Conservation (phyloP, 2,888 invertebrate genomes). For the Reticulitermes lucifugus region DNA sequence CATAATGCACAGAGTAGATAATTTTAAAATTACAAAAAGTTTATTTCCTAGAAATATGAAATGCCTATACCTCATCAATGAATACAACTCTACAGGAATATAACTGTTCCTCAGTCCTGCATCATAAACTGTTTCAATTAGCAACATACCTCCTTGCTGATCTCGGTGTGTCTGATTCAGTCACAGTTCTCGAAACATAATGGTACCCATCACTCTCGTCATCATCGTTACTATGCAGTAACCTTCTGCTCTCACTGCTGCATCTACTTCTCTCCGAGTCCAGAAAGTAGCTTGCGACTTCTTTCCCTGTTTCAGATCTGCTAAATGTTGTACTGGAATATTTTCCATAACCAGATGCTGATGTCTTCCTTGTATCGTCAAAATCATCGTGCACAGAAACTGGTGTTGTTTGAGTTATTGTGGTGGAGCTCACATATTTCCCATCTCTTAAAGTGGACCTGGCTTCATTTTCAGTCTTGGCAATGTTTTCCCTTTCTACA, state of each 20-base stretch:
- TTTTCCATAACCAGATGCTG: slow-evolving; percentile 20
- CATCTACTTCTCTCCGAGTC: slow-evolving; percentile 12
- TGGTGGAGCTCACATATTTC: slow-evolving; percentile 33
- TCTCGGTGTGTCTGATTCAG: slow-evolving; percentile 12
- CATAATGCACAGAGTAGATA: no score
- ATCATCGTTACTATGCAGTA: slow-evolving; percentile 43
- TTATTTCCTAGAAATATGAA: no score
- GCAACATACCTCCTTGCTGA: slow-evolving; percentile 18
- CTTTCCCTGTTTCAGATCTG: neutral
- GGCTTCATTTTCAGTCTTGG: neutral
- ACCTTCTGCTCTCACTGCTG: neutral
- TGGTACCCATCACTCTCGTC: slow-evolving; percentile 48
- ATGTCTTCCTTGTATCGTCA: slow-evolving; percentile 18
- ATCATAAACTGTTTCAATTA: neutral
- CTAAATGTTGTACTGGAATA: slow-evolving; percentile 12
- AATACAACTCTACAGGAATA: no score
- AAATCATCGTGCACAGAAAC: slow-evolving; percentile 43
- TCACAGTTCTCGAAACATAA: slow-evolving; percentile 32
- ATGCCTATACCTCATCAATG: no score
- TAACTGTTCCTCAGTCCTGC: no score
- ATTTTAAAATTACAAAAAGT: no score
- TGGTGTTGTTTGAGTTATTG: slow-evolving; percentile 27
- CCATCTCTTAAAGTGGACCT: neutral
- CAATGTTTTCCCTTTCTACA: neutral
- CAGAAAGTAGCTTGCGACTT: neutral